These are phyloP conservation scores for Callitettix versicolor DNA, from an alignment of 1,140 invertebrate genomes.

Conservation along the genomic window DNA sequence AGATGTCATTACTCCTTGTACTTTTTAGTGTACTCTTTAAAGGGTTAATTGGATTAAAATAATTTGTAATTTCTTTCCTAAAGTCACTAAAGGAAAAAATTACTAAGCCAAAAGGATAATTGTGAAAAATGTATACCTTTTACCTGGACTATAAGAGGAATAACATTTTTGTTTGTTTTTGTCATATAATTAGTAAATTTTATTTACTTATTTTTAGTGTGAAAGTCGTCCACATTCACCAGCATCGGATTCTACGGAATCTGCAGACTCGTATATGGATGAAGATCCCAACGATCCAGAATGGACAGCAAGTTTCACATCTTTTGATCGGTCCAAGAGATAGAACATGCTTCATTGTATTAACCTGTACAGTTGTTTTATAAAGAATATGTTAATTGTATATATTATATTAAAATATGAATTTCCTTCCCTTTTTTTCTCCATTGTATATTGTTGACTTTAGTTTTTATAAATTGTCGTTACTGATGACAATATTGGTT, in stretches of 20 bases:
- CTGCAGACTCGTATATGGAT: slow-evolving; percentile 42
- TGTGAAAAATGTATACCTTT: too few species aligned
- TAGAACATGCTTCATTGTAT: neutral
- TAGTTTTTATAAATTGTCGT: slow-evolving; percentile 5
- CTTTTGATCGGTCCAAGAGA: slow-evolving; percentile 4
- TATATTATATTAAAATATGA: neutral
- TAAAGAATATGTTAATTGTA: too few species aligned
- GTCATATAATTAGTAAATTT: too few species aligned
- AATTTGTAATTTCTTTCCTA: too few species aligned
- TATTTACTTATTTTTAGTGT: slow-evolving; percentile 5
- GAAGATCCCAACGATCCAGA: slow-evolving; percentile 75
- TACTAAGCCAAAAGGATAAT: too few species aligned
- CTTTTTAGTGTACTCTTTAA: too few species aligned
- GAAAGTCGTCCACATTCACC: slow-evolving; percentile 33
- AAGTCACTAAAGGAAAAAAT: too few species aligned
- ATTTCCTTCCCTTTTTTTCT: neutral
- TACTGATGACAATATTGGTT: slow-evolving; percentile 7
- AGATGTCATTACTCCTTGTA: too few species aligned
- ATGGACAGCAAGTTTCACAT: slow-evolving; percentile 41
- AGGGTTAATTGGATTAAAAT: too few species aligned
- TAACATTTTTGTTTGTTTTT: too few species aligned
- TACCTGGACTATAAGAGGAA: too few species aligned
- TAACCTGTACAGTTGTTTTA: too few species aligned
- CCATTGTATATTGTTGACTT: slow-evolving; percentile 7
- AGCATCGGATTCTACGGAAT: slow-evolving; percentile 48